Percentiles rank a stretch among this genome's conserved stretches.
phyloP scores from a whole-genome alignment of 2,113 vertebrate species.

The Ellobius talpinus region DNA sequence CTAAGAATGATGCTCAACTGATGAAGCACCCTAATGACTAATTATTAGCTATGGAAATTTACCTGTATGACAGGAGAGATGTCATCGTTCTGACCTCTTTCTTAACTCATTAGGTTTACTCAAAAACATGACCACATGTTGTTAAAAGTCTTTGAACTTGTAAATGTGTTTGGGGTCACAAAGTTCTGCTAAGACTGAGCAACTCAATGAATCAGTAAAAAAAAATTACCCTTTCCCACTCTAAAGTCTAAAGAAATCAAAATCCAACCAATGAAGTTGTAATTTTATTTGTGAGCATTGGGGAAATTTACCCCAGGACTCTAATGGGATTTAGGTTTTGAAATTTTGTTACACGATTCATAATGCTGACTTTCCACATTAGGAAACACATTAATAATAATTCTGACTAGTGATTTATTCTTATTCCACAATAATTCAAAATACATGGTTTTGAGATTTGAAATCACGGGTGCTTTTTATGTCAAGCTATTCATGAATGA shows the following conservation, averaged over 20 bases:
- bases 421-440: slow-evolving; percentile 41
- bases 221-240: neutral
- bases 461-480: neutral
- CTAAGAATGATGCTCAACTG: slow-evolving; percentile 25
- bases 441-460: slow-evolving; percentile 15
- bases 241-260: slow-evolving; percentile 18
- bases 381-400: neutral
- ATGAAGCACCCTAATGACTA: neutral
- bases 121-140: neutral
- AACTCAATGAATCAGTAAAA: slow-evolving; percentile 39
- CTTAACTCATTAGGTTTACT: slow-evolving; percentile 26
- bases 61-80: neutral
- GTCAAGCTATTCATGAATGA: slow-evolving; percentile 22
- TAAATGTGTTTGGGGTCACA: neutral
- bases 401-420: slow-evolving; percentile 35
- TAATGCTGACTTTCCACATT: slow-evolving; percentile 14
- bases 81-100: neutral
- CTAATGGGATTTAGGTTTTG: slow-evolving; percentile 29
- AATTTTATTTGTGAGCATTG: neutral
- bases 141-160: neutral
- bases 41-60: neutral
- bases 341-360: slow-evolving; percentile 5
- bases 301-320: neutral
- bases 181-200: neutral
- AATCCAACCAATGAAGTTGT: slow-evolving; percentile 12